phyloP scores from a whole-genome alignment of 2,113 vertebrate genomes.

The Ancistrus triradiatus region DNA sequence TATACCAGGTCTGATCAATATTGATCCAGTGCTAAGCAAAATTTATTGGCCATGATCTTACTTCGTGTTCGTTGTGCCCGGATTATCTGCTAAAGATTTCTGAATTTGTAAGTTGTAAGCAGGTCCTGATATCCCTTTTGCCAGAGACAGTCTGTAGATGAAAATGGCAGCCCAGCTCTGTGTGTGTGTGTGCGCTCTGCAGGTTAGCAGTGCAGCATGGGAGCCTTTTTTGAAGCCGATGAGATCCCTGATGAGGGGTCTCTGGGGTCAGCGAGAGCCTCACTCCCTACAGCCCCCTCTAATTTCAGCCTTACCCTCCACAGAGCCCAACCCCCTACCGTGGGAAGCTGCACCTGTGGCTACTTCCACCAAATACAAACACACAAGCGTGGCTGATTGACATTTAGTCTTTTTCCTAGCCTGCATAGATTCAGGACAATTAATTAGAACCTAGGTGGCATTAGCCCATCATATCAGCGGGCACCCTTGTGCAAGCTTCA shows the following conservation, averaged over 20 bases:
- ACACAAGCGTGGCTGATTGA: slow-evolving; percentile 21
- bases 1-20: too few species aligned
- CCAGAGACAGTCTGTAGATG: too few species aligned
- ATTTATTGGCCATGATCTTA: too few species aligned
- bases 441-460: not conserved
- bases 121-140: too few species aligned
- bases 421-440: not conserved
- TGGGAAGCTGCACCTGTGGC: slow-evolving; percentile 71
- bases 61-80: too few species aligned
- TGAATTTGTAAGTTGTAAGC: too few species aligned
- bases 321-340: slow-evolving; percentile 47
- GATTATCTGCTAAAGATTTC: too few species aligned
- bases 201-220: slow-evolving; percentile 30
- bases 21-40: too few species aligned
- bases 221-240: slow-evolving; percentile 62
- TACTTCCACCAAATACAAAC: slow-evolving; percentile 35
- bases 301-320: slow-evolving; percentile 52
- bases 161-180: not conserved
- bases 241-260: slow-evolving; percentile 62
- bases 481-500: too few species aligned
- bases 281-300: slow-evolving; percentile 57
- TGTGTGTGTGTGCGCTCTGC: not conserved
- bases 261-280: slow-evolving; percentile 51
- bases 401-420: not conserved
- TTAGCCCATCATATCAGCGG: too few species aligned